Conservation (phyloP, 2,888 invertebrate species). For the Octonoba sinensis region DNA sequence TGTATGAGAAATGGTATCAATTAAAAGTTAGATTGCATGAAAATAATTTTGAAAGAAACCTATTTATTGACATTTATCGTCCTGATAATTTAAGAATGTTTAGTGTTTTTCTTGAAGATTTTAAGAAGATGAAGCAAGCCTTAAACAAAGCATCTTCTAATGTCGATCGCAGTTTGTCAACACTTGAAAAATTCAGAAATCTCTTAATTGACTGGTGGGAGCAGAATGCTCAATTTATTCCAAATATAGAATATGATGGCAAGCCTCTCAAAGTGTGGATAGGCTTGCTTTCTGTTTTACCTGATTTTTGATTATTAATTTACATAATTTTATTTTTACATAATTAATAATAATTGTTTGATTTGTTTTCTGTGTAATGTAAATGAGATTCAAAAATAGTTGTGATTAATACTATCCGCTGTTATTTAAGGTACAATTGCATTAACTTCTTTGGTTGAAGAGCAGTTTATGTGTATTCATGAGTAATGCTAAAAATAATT, state of each 20-base stretch:
- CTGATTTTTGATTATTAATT: background rate
- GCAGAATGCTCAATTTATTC: slow-evolving; percentile 32
- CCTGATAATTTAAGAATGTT: background rate
- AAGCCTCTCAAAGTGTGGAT: slow-evolving; percentile 39
- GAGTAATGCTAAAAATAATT: too few relatives aligned
- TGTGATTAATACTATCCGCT: too few relatives aligned
- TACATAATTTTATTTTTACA: too few relatives aligned
- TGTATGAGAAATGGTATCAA: slow-evolving; percentile 7
- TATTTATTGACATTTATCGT: background rate
- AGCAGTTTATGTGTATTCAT: too few relatives aligned
- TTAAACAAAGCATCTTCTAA: background rate
- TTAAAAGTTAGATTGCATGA: background rate
- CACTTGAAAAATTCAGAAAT: background rate
- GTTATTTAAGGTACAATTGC: too few relatives aligned
- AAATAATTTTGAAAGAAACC: background rate
- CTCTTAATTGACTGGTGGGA: slow-evolving; percentile 24
- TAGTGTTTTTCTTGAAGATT: background rate
- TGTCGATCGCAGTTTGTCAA: too few relatives aligned
- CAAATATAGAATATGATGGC: slow-evolving; percentile 23
- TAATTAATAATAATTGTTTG: too few relatives aligned
- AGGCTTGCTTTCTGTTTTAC: slow-evolving; percentile 10
- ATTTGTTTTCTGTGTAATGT: too few relatives aligned
- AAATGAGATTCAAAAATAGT: too few relatives aligned
- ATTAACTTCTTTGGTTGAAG: too few relatives aligned
- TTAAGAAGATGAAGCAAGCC: background rate